Conservation (phyloP, 1,140 invertebrate genomes). For the Daktulosphaira vitifoliae region DNA sequence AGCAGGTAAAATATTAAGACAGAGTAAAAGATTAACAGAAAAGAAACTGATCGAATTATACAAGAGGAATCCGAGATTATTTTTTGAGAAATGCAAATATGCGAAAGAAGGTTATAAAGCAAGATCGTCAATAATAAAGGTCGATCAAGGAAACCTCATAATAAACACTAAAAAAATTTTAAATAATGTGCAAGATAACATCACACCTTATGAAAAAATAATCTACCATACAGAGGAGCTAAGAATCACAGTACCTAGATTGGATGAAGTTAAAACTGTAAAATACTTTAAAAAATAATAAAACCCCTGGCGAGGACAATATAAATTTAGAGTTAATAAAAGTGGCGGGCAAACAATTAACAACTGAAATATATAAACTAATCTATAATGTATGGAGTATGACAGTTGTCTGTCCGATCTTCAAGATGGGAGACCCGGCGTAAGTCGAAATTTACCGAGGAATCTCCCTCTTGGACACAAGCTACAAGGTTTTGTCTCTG, state of each 20-base stretch:
- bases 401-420: too few relatives aligned
- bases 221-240: too few relatives aligned
- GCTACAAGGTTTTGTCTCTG: not conserved
- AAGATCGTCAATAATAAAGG: not conserved
- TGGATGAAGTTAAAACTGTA: too few relatives aligned
- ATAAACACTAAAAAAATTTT: not conserved
- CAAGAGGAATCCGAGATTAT: not conserved
- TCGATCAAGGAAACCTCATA: not conserved
- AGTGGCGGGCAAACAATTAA: not conserved
- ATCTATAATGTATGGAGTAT: not conserved
- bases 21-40: not conserved
- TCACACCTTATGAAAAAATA: too few relatives aligned
- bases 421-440: not conserved
- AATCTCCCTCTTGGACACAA: not conserved
- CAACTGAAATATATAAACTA: not conserved
- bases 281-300: not conserved
- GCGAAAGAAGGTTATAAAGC: not conserved
- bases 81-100: not conserved
- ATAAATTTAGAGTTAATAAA: not conserved
- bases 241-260: too few relatives aligned
- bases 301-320: not conserved
- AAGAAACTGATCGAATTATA: not conserved
- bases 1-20: slow-evolving; percentile 10
- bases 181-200: too few relatives aligned
- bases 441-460: not conserved